Conservation (phyloP, 2,113 vertebrate genomes). For the Vidua macroura region DNA sequence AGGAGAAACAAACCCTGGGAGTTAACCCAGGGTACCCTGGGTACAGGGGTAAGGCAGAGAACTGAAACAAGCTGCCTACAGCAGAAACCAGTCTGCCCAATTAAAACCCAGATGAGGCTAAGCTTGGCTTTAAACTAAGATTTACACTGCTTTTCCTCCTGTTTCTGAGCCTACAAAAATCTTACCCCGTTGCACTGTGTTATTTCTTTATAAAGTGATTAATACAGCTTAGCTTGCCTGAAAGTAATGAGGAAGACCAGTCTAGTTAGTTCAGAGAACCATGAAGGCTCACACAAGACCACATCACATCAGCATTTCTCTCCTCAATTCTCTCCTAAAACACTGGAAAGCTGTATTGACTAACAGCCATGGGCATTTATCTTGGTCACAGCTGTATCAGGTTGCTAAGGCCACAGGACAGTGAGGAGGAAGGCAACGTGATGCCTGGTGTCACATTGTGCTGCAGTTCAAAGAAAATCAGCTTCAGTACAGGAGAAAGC, state of each 20-base stretch:
- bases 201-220: background rate
- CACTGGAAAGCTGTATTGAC: background rate
- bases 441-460: slow-evolving; percentile 31
- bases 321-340: background rate
- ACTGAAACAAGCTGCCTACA: background rate
- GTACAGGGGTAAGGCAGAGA: background rate
- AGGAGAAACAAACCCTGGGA: background rate
- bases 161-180: background rate
- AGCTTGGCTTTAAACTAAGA: background rate
- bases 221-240: background rate
- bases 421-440: background rate
- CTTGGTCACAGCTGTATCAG: background rate
- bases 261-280: background rate
- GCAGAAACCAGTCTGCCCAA: background rate
- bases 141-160: background rate
- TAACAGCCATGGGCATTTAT: background rate
- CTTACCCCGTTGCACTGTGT: background rate
- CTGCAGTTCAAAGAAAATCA: background rate
- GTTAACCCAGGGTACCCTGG: background rate
- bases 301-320: background rate
- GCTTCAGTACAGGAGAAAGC: background rate
- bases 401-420: background rate
- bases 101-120: background rate
- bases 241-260: background rate
- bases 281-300: background rate